These are phyloP conservation scores for Sakesphorus luctuosus DNA, from an alignment of 2,113 vertebrate genomes.

Conservation along the genomic window DNA sequence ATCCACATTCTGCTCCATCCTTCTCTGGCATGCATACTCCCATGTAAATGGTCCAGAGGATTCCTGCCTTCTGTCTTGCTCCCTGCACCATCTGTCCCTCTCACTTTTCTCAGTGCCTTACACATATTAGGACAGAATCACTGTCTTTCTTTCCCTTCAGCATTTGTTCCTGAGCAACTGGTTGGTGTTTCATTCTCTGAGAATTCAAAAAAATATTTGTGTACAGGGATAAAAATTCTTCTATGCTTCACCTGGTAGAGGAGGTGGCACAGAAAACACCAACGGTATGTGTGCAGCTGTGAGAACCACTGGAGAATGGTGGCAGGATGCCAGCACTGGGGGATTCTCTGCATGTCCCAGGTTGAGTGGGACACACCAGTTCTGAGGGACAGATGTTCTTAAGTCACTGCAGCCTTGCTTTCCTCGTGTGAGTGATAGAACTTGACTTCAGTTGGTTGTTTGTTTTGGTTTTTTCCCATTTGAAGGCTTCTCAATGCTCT, in stretches of 20 bases:
- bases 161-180: background rate
- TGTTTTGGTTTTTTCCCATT: background rate
- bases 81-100: background rate
- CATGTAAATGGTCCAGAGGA: background rate
- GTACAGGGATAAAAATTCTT: background rate
- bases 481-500: background rate
- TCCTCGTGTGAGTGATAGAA: background rate
- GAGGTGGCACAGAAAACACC: background rate
- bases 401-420: background rate
- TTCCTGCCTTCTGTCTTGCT: background rate
- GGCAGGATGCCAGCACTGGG: background rate
- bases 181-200: background rate
- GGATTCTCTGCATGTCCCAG: background rate
- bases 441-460: background rate
- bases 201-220: background rate
- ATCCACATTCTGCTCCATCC: background rate
- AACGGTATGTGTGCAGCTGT: background rate
- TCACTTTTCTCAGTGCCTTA: background rate
- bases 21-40: background rate
- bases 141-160: background rate
- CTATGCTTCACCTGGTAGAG: background rate
- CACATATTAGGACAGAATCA: background rate
- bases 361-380: background rate
- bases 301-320: accelerated
- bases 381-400: background rate